Conservation (phyloP, 1,140 invertebrate genomes). For the Diorhabda carinulata region DNA sequence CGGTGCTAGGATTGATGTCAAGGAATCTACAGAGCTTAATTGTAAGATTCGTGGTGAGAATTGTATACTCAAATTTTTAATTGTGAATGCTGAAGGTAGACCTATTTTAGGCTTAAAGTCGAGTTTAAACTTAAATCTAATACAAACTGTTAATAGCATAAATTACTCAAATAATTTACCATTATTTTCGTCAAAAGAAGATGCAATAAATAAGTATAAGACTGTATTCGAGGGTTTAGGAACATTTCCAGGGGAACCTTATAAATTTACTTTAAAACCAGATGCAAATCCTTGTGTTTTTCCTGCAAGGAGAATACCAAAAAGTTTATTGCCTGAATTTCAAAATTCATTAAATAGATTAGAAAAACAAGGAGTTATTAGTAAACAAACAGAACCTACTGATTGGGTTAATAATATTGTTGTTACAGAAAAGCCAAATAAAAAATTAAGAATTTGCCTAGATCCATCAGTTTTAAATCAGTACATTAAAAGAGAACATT, state of each 20-base stretch:
- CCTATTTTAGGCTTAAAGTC: background rate
- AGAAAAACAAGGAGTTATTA: background rate
- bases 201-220: background rate
- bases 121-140: background rate
- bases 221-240: background rate
- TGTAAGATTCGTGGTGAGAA: too few relatives aligned
- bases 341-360: background rate
- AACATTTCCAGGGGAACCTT: background rate
- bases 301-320: background rate
- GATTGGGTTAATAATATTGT: conserved; percentile 3
- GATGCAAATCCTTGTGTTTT: background rate
- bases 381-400: background rate
- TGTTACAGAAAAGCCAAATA: conserved; percentile 19
- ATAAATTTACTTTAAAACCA: background rate
- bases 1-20: too few relatives aligned
- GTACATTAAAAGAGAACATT: conserved; percentile 18
- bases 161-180: background rate
- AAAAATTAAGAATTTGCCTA: conserved; percentile 21
- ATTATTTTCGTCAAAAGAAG: too few relatives aligned
- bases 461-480: conserved; percentile 22
- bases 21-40: too few relatives aligned
- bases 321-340: background rate
- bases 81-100: too few relatives aligned
- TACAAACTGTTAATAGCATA: background rate
- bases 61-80: too few relatives aligned